These are phyloP conservation scores for Thecophora atra DNA, from an alignment of 2,888 invertebrate species.

Conservation along the genomic window DNA sequence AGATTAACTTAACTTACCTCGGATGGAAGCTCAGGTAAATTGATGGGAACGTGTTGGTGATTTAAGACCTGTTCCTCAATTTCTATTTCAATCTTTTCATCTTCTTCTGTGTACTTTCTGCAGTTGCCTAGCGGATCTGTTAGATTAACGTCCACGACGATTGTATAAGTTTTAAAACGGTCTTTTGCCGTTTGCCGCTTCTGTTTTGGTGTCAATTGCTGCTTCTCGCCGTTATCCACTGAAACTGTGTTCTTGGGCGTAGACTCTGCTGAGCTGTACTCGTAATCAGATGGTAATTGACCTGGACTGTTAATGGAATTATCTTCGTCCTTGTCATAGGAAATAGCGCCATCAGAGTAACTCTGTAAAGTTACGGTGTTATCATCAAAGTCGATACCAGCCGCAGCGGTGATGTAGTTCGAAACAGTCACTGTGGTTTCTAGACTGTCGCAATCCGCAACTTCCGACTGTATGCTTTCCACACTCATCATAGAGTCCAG, in stretches of 20 bases:
- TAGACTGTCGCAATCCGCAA: conserved; percentile 72
- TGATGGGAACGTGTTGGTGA: background rate
- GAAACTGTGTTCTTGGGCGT: conserved; percentile 73
- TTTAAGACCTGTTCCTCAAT: conserved; percentile 55
- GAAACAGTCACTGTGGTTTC: conserved; percentile 62
- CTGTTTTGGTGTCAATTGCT: conserved; percentile 77
- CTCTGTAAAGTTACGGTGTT: conserved; percentile 70
- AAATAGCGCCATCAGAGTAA: conserved; percentile 67
- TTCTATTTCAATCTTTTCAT: conserved; percentile 63
- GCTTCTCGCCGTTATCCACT: conserved; percentile 52
- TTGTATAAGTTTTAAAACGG: conserved; percentile 84
- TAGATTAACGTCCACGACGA: conserved; percentile 71
- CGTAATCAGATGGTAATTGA: conserved; percentile 75
- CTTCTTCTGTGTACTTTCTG: conserved; percentile 48
- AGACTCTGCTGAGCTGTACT: conserved; percentile 79
- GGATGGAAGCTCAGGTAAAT: background rate
- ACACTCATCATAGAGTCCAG: conserved; percentile 86
- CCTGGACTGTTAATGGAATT: conserved; percentile 69
- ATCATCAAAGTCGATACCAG: conserved; percentile 64
- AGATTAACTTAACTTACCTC: background rate
- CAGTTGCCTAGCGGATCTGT: conserved; percentile 53
- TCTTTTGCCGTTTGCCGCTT: conserved; percentile 79
- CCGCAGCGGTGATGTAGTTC: conserved; percentile 68
- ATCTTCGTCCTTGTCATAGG: conserved; percentile 52
- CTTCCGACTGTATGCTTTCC: conserved; percentile 83